Base-by-base conservation (phyloP, 2,113 vertebrate genomes). In the Hippopotamus amphibius region DNA sequence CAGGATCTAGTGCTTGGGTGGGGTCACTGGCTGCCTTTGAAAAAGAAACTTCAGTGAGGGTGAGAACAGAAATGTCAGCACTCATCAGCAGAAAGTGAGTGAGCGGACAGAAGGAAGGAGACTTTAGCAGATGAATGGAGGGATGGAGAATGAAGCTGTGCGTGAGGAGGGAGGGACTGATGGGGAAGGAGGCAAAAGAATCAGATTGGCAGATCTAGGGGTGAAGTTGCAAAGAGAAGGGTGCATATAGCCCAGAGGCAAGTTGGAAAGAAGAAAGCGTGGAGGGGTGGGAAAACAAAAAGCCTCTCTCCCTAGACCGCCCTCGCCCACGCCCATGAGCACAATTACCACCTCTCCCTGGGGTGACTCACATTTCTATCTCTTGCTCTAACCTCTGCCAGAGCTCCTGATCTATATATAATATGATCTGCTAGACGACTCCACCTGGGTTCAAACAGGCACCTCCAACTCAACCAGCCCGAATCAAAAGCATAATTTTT, bases 401-500 rank as follows among this genome's bases (percentile, higher is more conserved):
- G 68, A 84, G 74, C 17, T 93, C 63, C 6, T 57, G 57, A 59
- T 61, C 89, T 68, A 13, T 74, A 68, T 5, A 83, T 24, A 93
- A 86, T 90, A 90, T 30, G 16, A 37, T 55, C 80, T 59, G 3
- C 53, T 50, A 61, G 82, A 77, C 61, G 66, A 33, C 12, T 79
- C 86, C 30, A 46, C 81, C 11, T 83, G 61, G 30, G n/a, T 79
- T 90, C 89, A 72, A n/a, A 77, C 89, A 96, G 43, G 16, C 57
- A 50, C 48, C 59, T 90, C 68, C 61, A 37, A 76, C 19, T 84
- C 76, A 48, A 81, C 71, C 10, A 55, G 30, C 55, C 48, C 57
- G 80, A 72, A 55, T 61, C 84, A 97, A 88, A 94, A 50, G 61
- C 72, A 63, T 21, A 55, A 65, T 6, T 81, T 89, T 81, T 37